These are phyloP conservation scores for Thymelicus lineola DNA, from an alignment of 2,888 invertebrate genomes.

Conservation along the genomic window DNA sequence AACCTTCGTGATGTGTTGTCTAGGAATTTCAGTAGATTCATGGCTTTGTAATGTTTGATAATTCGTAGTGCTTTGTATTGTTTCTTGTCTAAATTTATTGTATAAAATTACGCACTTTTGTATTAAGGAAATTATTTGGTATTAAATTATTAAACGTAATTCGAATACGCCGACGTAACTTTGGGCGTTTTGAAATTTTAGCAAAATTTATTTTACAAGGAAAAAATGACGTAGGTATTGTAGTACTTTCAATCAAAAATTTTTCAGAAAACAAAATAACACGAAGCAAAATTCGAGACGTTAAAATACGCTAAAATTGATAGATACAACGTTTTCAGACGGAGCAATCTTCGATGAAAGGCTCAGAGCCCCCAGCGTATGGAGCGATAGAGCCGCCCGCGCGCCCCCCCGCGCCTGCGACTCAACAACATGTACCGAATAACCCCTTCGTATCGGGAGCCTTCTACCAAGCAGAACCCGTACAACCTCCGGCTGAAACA, in stretches of 20 bases:
- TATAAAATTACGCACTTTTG: no score
- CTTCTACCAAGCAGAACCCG: constrained; percentile 85
- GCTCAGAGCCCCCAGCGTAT: constrained; percentile 67
- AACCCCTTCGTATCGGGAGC: constrained; percentile 86
- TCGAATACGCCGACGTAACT: no score
- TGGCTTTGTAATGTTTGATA: neutral
- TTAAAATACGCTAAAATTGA: neutral
- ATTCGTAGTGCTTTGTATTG: neutral
- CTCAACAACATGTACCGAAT: constrained; percentile 86
- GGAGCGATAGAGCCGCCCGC: constrained; percentile 74
- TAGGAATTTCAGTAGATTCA: neutral
- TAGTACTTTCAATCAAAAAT: no score
- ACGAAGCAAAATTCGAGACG: no score
- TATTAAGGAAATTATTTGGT: no score
- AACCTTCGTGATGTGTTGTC: neutral
- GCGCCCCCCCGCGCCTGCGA: constrained; percentile 79
- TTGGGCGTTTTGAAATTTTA: no score
- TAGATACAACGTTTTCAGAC: constrained; percentile 54
- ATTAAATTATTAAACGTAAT: no score
- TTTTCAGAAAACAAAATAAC: no score
- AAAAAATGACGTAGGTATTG: no score
- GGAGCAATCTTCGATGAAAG: constrained; percentile 72
- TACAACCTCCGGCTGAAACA: constrained; percentile 88
- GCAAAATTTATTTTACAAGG: no score
- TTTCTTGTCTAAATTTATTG: no score